Conservation (phyloP, 2,113 vertebrate genomes). For the Pygathrix nemaeus region DNA sequence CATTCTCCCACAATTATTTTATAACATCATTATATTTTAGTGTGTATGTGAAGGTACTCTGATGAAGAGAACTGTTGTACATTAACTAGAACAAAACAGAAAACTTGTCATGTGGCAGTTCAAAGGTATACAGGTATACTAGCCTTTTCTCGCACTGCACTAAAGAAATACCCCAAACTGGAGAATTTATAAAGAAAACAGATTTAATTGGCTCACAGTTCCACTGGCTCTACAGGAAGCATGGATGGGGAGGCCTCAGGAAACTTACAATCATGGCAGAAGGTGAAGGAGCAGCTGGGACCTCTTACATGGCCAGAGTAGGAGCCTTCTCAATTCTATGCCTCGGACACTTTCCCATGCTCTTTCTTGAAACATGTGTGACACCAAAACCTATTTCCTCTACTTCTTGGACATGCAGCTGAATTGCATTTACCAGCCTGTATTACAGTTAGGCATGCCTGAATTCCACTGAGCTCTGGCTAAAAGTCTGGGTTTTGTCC, state of each 20-base stretch:
- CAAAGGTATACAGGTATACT: not conserved
- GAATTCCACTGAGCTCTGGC: not conserved
- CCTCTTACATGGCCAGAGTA: too few relatives aligned
- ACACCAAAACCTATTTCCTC: not conserved
- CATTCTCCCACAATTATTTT: not conserved
- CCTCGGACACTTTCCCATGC: not conserved
- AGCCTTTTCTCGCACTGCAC: too few relatives aligned
- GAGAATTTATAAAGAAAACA: too few relatives aligned
- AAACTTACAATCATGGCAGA: too few relatives aligned
- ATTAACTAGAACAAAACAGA: not conserved
- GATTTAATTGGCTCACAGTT: too few relatives aligned
- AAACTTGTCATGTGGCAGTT: not conserved
- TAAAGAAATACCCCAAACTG: too few relatives aligned
- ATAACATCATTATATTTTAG: not conserved
- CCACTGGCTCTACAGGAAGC: too few relatives aligned
- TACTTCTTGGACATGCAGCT: not conserved
- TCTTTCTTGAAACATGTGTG: not conserved
- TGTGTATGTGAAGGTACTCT: not conserved
- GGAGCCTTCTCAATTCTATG: not conserved
- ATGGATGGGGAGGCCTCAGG: too few relatives aligned
- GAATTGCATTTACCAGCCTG: not conserved
- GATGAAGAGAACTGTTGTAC: not conserved
- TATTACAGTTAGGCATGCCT: not conserved
- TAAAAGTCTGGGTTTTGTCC: not conserved
- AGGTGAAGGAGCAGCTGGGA: too few relatives aligned